Evolutionary conservation across 2,113 vertebrate genomes (phyloP), one percentile per base, ranked within the genome.

Genomic region (Serinus canaria): DNA sequence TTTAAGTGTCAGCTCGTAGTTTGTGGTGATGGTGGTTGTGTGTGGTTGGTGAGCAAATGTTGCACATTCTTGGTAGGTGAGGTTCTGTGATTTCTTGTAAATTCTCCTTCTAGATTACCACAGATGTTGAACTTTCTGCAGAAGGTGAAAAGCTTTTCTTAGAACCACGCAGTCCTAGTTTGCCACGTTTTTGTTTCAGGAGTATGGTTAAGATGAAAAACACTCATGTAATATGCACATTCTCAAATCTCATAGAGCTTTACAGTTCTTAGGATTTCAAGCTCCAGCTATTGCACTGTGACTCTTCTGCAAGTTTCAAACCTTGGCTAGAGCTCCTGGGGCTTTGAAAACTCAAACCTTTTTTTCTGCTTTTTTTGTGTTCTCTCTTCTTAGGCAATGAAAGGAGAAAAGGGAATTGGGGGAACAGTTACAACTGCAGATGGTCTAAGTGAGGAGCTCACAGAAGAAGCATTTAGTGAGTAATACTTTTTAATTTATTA

Each of bases 391-490:
- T 84, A 99, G 99, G 99, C 99, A 52, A 99, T 99, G 99, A 99
- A 99, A 96, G 99, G 99, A 59, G 99, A 99, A 97, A 99, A 99
- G 77, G 99, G 99, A n/a, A 99, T 99, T 47, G 98, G 98, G 9
- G 97, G 98, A 27, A 96, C 98, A 12, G 99, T 99, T 84, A 89
- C 98, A 8, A 96, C 98, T 62, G 97, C 97, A 50, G 99, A 99
- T 0, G 97, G 98, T 41, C 98, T 99, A 41, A 98, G 98, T 21
- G 99, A 99, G 66, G 99, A 99, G 43, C 99, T 99, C 47, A 98
- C 99, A 64, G 99, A 99, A 6, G 99, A 99, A 76, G 98, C 98
- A 87, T 99, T 99, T 95, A 98, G 99, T 99, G 97, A 99, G 99
- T 98, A 84, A n/a, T 60, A 18, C 12, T 69, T 80, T 31, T 55